Conservation (phyloP, 2,113 vertebrate genomes). For the Eurypyga helias region DNA sequence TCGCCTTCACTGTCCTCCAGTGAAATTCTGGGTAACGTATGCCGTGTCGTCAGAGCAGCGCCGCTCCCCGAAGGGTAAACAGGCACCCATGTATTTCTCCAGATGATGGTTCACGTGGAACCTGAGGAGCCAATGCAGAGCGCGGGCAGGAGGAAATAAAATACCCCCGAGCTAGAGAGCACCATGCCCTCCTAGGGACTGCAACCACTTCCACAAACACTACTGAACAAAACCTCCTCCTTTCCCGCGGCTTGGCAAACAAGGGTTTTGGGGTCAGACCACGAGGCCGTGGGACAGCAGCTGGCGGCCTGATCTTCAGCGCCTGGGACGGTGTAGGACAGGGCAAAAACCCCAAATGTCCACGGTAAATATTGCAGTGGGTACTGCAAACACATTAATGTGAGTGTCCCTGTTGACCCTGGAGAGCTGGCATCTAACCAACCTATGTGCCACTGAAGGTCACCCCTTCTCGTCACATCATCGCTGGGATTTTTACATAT, state of each 20-base stretch:
- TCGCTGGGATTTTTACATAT: not conserved
- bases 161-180: not conserved
- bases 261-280: not conserved
- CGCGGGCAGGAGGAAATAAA: not conserved
- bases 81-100: not conserved
- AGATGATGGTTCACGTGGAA: not conserved
- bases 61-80: not conserved
- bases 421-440: not conserved
- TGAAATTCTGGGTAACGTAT: slow-evolving; percentile 31
- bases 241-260: not conserved
- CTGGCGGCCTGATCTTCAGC: not conserved
- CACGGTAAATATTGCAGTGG: not conserved
- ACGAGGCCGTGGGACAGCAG: rapidly evolving
- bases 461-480: not conserved
- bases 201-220: not conserved
- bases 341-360: not conserved
- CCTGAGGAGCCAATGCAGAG: not conserved
- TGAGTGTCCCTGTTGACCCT: not conserved
- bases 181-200: rapidly evolving
- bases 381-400: not conserved
- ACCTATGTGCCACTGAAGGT: not conserved
- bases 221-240: not conserved
- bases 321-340: not conserved
- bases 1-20: not conserved
- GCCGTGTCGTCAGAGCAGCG: not conserved